Base-by-base conservation (phyloP, 2,113 vertebrate species). In the Podarcis raffonei region DNA sequence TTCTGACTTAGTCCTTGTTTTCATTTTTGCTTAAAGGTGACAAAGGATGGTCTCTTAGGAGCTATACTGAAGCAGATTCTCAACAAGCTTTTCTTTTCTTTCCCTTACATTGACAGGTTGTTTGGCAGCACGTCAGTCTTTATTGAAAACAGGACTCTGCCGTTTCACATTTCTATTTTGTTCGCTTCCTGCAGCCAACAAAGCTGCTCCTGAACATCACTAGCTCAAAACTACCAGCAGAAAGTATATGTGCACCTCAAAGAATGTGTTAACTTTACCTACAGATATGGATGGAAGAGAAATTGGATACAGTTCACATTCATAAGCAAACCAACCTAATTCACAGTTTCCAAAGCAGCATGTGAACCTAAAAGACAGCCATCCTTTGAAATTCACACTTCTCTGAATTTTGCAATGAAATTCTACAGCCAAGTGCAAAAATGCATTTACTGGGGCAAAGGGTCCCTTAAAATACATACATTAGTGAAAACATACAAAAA, bases 11-110 rank as follows among this genome's bases (percentile, higher is more conserved):
- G 77, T 94, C 91, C 79, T 92, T 77, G 22, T 82, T 91, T 90
- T 71, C 6, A 82, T 65, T 90, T 77, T 92, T 80, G 95, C 95
- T 92, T 94, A 92, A 83, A 87, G 91, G 87, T 68, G 62, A 72
- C 81, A 91, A 7, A 22, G 53, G 27, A 65, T 77, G 27, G 37
- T 92, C 62, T 65, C 83, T 89, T 77, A 78, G 85, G 85, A 87
- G 22, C 32, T 86, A 91, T 90, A 89, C 66, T 87, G 90, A 90
- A 27, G 74, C n/a, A 93, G 78, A 87, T 85, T 87, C n/a, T 80
- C 88, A 87, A 90, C 66, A 88, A 86, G 3, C 5, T 62, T 90
- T 90, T 94, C 4, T 77, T 94, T 92, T 81, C 74, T 86, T 90
- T 87, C 65, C 90, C 95, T 93, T 87, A 75, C 89, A 79, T 59